phyloP scores from a whole-genome alignment of 2,888 invertebrate species.

The Coelogynopora nodosa region DNA sequence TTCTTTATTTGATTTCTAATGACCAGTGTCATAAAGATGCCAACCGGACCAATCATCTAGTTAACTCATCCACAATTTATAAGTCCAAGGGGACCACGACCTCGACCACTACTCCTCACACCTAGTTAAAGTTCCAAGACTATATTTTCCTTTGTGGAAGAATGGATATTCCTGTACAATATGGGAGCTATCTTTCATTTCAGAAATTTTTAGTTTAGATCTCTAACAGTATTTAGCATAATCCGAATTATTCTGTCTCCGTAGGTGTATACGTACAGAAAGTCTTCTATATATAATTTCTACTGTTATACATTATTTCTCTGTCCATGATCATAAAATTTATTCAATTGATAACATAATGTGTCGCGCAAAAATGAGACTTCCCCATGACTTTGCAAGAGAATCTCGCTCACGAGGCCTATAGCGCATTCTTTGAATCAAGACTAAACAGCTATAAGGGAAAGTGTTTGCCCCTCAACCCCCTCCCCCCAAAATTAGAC shows the following conservation, averaged over 20 bases:
- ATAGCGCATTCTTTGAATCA: neutral
- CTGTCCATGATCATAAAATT: neutral
- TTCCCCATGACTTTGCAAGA: too few species aligned
- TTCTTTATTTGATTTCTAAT: constrained; percentile 3
- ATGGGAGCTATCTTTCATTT: neutral
- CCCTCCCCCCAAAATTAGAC: neutral
- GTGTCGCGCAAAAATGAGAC: constrained; percentile 10
- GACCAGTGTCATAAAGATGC: constrained; percentile 18
- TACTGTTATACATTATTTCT: neutral
- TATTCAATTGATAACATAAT: neutral
- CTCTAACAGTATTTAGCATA: neutral
- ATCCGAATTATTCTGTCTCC: neutral
- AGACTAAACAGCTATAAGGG: neutral
- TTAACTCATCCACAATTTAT: neutral
- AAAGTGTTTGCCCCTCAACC: too few species aligned
- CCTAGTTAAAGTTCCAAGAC: neutral
- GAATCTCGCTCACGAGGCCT: neutral
- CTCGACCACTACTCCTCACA: neutral
- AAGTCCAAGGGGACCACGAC: neutral
- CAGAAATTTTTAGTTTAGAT: neutral
- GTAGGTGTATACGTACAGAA: neutral
- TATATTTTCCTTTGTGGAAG: neutral
- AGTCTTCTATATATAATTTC: neutral
- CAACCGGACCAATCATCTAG: neutral
- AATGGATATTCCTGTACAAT: neutral